phyloP scores from a whole-genome alignment of 2,113 vertebrate species.

The Gobiocypris rarus region DNA sequence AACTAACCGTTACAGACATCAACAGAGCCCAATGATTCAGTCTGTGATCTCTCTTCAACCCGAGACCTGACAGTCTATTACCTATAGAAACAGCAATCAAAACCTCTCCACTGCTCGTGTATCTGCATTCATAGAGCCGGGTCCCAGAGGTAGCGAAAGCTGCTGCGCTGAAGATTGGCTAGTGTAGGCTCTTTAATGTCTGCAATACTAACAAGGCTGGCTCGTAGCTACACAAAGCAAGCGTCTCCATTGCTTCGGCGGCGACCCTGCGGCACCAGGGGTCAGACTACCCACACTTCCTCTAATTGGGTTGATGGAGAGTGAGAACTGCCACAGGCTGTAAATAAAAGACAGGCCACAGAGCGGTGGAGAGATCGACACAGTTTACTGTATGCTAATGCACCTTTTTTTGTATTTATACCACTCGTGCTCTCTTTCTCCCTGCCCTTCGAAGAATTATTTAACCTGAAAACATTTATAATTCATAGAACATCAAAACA shows the following conservation, averaged over 20 bases:
- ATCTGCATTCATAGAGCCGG: conserved; percentile 12
- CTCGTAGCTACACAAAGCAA: conserved; percentile 33
- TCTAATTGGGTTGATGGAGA: conserved; percentile 56
- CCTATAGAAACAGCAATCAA: conserved; percentile 32
- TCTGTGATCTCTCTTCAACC: conserved; percentile 2
- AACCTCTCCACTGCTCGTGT: conserved; percentile 23
- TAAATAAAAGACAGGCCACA: conserved; percentile 42
- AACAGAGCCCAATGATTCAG: conserved; percentile 3
- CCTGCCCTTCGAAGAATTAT: conserved; percentile 29
- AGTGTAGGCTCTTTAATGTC: conserved; percentile 43
- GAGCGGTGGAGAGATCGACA: conserved; percentile 27
- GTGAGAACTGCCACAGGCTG: conserved; percentile 43
- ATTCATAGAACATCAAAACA: conserved; percentile 56
- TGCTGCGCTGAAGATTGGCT: conserved; percentile 16
- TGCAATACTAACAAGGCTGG: conserved; percentile 48
- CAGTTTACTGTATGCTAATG: conserved; percentile 44
- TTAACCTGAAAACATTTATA: conserved; percentile 52
- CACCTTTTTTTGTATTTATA: not conserved
- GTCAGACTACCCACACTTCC: conserved; percentile 39
- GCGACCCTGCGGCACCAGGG: conserved; percentile 37
- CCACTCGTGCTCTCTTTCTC: not conserved
- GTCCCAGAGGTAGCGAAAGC: conserved; percentile 29
- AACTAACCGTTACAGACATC: not conserved
- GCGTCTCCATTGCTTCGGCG: conserved; percentile 28
- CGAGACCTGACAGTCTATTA: conserved; percentile 13